phyloP scores from a whole-genome alignment of 2,797 vertebrate species.

The Iguana delicatissima region DNA sequence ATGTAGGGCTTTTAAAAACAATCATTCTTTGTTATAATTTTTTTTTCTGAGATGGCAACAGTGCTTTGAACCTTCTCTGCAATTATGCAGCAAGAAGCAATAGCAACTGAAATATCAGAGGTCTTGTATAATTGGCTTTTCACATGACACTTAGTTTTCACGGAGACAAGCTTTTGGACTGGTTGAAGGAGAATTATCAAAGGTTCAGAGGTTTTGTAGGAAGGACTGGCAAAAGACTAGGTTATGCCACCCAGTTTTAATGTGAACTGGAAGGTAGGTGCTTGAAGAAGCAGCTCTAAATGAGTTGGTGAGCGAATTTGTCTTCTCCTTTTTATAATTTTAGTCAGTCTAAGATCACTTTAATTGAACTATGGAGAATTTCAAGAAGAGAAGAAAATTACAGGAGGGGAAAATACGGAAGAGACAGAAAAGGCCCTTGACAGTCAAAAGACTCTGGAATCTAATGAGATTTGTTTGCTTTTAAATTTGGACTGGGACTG shows the following conservation, averaged over 20 bases:
- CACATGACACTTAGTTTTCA: not conserved
- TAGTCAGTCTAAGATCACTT: not conserved
- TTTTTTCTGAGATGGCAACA: not conserved
- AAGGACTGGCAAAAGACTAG: not conserved
- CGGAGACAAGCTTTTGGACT: not conserved
- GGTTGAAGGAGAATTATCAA: not conserved
- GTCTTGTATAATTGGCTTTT: constrained; percentile 1
- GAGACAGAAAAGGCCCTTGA: not conserved
- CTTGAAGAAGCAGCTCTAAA: not conserved
- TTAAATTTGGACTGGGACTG: not conserved
- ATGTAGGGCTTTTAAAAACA: not conserved
- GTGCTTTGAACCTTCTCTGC: not conserved
- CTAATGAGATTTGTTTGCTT: not conserved
- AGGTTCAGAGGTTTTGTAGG: not conserved
- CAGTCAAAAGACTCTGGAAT: not conserved
- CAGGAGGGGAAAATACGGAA: rapidly evolving
- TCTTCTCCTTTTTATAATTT: not conserved
- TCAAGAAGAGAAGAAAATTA: constrained; percentile 6
- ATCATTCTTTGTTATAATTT: not conserved
- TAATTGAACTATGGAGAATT: constrained; percentile 8
- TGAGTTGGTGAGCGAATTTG: not conserved
- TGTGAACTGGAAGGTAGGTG: not conserved
- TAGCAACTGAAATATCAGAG: not conserved
- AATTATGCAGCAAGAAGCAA: constrained; percentile 3
- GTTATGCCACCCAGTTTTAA: not conserved